phyloP scores from a whole-genome alignment of 2,888 invertebrate species.

The Camponotus fellah region DNA sequence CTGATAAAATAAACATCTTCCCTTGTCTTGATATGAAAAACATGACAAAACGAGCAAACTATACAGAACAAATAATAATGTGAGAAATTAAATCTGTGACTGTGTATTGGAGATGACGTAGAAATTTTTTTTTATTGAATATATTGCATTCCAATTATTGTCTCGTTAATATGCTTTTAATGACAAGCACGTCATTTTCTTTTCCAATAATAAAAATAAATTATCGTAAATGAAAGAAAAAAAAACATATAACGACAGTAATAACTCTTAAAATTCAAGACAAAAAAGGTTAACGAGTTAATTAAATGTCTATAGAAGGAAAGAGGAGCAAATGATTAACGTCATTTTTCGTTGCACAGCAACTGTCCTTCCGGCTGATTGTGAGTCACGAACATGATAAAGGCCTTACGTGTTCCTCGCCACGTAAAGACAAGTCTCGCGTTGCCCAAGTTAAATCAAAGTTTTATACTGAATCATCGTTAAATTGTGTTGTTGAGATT shows the following conservation, averaged over 20 bases:
- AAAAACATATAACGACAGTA: not conserved
- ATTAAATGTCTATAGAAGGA: not conserved
- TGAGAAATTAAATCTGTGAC: not conserved
- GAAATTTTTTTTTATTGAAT: not conserved
- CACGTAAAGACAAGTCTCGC: constrained; percentile 37
- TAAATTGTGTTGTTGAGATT: not conserved
- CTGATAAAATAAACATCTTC: not conserved
- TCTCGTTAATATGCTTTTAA: not conserved
- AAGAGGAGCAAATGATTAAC: constrained; percentile 20
- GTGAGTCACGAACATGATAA: constrained; percentile 68
- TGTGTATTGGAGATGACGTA: not conserved
- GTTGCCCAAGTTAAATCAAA: not conserved
- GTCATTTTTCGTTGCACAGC: constrained; percentile 41
- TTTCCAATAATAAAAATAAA: not conserved
- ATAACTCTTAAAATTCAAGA: not conserved
- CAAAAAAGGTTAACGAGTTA: not conserved
- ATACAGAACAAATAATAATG: not conserved
- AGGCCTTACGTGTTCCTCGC: constrained; percentile 65
- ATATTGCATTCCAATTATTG: not conserved
- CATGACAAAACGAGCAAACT: not conserved
- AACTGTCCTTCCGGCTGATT: constrained; percentile 60
- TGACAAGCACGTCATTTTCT: too few species aligned
- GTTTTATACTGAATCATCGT: not conserved
- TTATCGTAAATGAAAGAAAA: not conserved
- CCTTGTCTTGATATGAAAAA: not conserved